These are phyloP conservation scores for Sinonovacula constricta DNA, from an alignment of 1,140 invertebrate genomes.

Conservation along the genomic window DNA sequence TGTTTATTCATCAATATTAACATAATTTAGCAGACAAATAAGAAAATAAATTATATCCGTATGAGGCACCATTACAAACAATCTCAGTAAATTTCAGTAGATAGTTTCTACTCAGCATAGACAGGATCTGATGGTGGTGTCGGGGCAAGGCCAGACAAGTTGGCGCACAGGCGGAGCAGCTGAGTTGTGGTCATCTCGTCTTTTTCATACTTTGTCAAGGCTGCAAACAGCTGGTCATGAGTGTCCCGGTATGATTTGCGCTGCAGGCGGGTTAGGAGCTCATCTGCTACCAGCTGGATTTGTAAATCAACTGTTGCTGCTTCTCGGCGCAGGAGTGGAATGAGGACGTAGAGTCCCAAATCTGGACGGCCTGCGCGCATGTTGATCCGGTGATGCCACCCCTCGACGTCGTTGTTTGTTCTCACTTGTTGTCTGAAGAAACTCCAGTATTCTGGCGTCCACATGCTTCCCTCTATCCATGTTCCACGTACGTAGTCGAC, in stretches of 20 bases:
- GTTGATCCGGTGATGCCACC: background rate
- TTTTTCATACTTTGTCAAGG: background rate
- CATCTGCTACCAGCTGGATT: background rate
- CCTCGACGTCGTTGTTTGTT: slow-evolving; percentile 32
- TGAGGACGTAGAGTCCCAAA: too few relatives aligned
- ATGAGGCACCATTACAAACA: too few relatives aligned
- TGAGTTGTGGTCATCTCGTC: slow-evolving; percentile 9
- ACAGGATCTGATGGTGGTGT: too few relatives aligned
- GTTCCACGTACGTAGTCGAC: background rate
- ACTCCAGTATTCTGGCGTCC: background rate
- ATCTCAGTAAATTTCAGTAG: too few relatives aligned
- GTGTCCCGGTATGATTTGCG: background rate
- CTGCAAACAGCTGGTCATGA: background rate
- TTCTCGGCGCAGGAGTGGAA: too few relatives aligned
- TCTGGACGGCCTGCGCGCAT: too few relatives aligned
- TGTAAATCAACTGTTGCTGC: slow-evolving; percentile 14
- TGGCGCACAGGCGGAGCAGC: background rate
- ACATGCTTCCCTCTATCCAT: slow-evolving; percentile 15
- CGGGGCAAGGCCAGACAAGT: slow-evolving; percentile 1
- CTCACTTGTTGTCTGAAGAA: slow-evolving; percentile 26
- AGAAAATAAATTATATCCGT: too few relatives aligned
- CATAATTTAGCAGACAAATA: too few relatives aligned
- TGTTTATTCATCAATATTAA: too few relatives aligned
- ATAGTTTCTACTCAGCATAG: too few relatives aligned
- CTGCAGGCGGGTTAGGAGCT: background rate